Percentiles rank a stretch among this genome's conserved stretches.
Conservation (phyloP, 2,113 vertebrate genomes). For the Syngnathus floridae region DNA sequence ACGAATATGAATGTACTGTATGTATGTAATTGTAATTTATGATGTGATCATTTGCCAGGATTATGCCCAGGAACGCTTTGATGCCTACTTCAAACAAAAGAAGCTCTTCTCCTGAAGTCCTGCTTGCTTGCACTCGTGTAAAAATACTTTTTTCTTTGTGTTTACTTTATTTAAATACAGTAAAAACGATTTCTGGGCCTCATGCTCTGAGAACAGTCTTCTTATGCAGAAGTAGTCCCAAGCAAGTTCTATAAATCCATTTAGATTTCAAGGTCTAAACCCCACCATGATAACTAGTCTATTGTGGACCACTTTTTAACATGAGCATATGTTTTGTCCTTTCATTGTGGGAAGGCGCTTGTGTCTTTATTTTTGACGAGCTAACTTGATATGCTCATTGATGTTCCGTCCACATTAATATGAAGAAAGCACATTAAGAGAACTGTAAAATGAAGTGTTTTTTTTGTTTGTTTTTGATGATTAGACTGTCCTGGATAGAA, state of each 20-base stretch:
- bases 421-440: neutral
- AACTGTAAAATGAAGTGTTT: neutral
- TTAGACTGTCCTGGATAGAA: neutral
- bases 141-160: neutral
- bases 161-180: neutral
- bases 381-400: constrained; percentile 13
- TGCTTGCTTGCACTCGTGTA: neutral
- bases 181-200: neutral
- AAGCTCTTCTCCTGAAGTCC: constrained; percentile 56
- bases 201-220: neutral
- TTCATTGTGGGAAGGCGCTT: neutral
- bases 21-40: neutral
- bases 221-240: neutral
- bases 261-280: neutral
- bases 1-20: neutral
- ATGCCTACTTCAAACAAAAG: constrained; percentile 79
- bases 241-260: neutral
- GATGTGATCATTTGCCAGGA: constrained; percentile 66
- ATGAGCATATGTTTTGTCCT: neutral
- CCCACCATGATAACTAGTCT: neutral
- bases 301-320: constrained; percentile 24
- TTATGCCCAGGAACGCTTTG: constrained; percentile 82
- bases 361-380: constrained; percentile 21
- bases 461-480: neutral
- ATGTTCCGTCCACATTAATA: constrained; percentile 5